Evolutionary conservation across 2,888 invertebrate genomes (phyloP).

Genomic region (Bursaphelenchus okinawaensis): DNA sequence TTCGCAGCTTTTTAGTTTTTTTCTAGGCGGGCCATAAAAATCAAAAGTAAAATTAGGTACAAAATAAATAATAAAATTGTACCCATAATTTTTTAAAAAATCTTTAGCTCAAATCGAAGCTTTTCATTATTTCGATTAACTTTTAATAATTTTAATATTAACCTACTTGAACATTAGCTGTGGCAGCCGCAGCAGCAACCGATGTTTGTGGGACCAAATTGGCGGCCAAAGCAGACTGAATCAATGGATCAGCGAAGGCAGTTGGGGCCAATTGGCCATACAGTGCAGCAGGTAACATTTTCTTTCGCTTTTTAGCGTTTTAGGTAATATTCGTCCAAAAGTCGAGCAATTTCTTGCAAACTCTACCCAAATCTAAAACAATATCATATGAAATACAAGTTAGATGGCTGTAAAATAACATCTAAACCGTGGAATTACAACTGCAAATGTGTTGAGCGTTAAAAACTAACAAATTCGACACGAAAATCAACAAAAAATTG

Average conservation of each 20-base stretch:
- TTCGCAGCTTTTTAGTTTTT: too few relatives aligned
- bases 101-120: too few relatives aligned
- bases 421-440: not conserved
- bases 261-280: slow-evolving; percentile 43
- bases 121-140: too few relatives aligned
- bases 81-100: too few relatives aligned
- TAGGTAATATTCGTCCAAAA: not conserved
- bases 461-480: not conserved
- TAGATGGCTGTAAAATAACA: not conserved
- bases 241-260: slow-evolving; percentile 22
- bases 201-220: not conserved
- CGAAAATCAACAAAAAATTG: not conserved
- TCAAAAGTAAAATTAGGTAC: too few relatives aligned
- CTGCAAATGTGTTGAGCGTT: not conserved
- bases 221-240: slow-evolving; percentile 26
- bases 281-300: slow-evolving; percentile 40
- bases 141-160: too few relatives aligned
- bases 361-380: not conserved
- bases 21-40: too few relatives aligned
- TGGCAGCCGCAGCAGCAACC: not conserved
- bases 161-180: not conserved
- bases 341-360: not conserved
- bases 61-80: too few relatives aligned
- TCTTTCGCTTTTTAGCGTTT: not conserved
- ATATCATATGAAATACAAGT: not conserved